Evolutionary conservation across 2,113 vertebrate genomes (phyloP), one percentile per base, ranked within the genome.

Genomic region (Platanista minor): DNA sequence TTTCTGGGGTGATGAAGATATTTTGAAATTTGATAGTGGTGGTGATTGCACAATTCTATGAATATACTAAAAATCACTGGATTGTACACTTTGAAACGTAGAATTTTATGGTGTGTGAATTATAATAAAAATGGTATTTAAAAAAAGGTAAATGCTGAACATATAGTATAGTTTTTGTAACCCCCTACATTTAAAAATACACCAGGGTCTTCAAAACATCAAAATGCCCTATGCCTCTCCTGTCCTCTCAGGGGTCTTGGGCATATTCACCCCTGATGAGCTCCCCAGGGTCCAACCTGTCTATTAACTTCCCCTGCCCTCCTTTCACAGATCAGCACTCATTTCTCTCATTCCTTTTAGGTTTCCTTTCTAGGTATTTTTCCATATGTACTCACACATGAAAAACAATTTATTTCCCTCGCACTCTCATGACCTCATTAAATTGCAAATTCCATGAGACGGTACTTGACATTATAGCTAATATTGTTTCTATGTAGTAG

Each of bases 401-500:
- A 83, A 90, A 87, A 84, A 62, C 66, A 52, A 43, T 59, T 88
- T 6, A 57, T 72, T 61, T 94, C 78, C 41, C 57, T 85, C 1
- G 3, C 81, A 82, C 69, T 94, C 59, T 87, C 74, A 46, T 36
- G 90, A 92, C 91, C 95, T 84, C 84, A 72, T 87, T 90, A 90
- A 66, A 84, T 39, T 9, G 74, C 64, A 75, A 90, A 91, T 71
- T 84, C 75, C 77, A 20, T 1, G 20, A 69, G 75, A 74, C 0
- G 20, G 74, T 41, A 11, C 75, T 61, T 67, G 81, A 80, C 81
- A 49, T 43, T 8, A 41, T 4, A 29, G 82, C n/a, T 13, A 18
- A 72, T 78, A n/a, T n/a, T 15, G 29, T 41, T 66, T 71, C 67
- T 54, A 2, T 0, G 14, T 57, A 14, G 74, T 18, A 29, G 78